phyloP scores from a whole-genome alignment of 2,797 vertebrate species.

The Lates japonicus region DNA sequence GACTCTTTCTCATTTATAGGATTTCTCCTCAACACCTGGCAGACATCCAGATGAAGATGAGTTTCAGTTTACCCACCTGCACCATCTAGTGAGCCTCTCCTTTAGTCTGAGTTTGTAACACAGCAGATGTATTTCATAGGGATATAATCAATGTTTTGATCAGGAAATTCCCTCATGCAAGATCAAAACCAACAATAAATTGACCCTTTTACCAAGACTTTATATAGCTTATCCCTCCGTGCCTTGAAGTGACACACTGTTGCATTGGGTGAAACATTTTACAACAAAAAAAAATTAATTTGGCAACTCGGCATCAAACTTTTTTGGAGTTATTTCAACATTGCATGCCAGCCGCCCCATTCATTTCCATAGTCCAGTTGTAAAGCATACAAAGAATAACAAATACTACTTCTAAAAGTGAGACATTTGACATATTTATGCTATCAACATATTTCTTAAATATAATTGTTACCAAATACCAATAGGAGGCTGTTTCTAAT shows the following conservation, averaged over 20 bases:
- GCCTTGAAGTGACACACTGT: not conserved
- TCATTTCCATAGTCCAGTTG: not conserved
- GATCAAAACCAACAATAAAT: not conserved
- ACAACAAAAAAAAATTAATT: not conserved
- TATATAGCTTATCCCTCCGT: not conserved
- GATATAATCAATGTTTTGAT: not conserved
- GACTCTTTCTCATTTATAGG: constrained; percentile 39
- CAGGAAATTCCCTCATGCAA: not conserved
- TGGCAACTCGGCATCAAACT: not conserved
- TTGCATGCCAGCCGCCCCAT: not conserved
- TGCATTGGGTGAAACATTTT: not conserved
- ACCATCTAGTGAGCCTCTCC: constrained; percentile 11
- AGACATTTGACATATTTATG: not conserved
- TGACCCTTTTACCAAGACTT: not conserved
- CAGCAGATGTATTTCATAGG: not conserved
- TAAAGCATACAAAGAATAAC: not conserved
- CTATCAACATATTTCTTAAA: not conserved
- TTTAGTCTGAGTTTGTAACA: not conserved
- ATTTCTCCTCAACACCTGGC: constrained; percentile 30
- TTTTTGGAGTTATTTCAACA: constrained; percentile 11
- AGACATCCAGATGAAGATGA: constrained; percentile 26
- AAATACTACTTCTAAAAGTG: not conserved
- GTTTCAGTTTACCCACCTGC: constrained; percentile 28
- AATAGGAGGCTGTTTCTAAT: constrained; percentile 7
- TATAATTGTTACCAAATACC: not conserved